A percentile compares a stretch with the other conserved stretches of the same genome.
Conservation (phyloP, 2,113 vertebrate species). For the Hylia prasina region DNA sequence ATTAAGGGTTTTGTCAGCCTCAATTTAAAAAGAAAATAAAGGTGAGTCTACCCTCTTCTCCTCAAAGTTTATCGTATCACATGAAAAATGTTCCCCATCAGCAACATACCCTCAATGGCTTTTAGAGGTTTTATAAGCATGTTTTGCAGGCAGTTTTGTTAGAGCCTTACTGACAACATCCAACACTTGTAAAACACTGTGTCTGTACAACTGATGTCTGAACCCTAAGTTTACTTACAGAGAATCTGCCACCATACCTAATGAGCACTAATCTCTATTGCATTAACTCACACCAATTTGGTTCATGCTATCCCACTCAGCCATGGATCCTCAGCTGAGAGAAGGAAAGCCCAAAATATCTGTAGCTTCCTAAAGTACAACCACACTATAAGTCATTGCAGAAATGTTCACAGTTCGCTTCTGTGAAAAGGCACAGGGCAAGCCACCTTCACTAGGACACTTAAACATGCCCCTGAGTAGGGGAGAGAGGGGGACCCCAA, state of each 20-base stretch:
- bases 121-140: constrained; percentile 28
- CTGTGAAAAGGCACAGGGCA: background rate
- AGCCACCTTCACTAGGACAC: background rate
- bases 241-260: background rate
- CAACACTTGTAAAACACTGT: background rate
- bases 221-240: background rate
- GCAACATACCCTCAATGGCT: constrained; percentile 21
- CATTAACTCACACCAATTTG: background rate
- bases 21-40: constrained; percentile 46
- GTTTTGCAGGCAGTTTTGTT: constrained; percentile 12
- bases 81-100: constrained; percentile 5
- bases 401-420: background rate
- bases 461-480: background rate
- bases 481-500: rapidly evolving
- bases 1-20: constrained; percentile 41
- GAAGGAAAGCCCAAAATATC: background rate
- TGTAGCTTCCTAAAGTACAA: background rate
- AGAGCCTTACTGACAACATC: background rate
- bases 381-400: background rate
- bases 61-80: constrained; percentile 21
- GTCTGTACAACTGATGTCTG: background rate
- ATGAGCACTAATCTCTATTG: background rate
- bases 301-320: background rate
- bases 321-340: background rate
- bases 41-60: background rate